phyloP scores from a whole-genome alignment of 2,797 vertebrate species.

The Ctenochaetus hawaiiensis region DNA sequence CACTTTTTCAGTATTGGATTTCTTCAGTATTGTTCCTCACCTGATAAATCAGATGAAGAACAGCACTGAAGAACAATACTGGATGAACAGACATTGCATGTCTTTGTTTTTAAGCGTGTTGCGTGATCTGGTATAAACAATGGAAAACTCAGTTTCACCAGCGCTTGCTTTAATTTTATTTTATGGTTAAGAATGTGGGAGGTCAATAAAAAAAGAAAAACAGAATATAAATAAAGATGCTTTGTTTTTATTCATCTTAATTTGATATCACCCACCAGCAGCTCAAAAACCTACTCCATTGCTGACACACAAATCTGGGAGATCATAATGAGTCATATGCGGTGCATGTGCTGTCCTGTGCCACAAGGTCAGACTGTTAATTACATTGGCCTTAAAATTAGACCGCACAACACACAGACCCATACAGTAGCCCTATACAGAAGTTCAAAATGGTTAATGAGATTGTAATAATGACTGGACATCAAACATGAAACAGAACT shows the following conservation, averaged over 20 bases:
- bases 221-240: no score
- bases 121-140: no score
- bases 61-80: not conserved
- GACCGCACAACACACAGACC: constrained; percentile 59
- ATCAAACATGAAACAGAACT: constrained; percentile 76
- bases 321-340: constrained; percentile 64
- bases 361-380: constrained; percentile 77
- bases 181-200: no score
- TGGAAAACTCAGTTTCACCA: no score
- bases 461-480: constrained; percentile 78
- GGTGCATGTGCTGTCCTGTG: constrained; percentile 65
- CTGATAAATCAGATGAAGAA: not conserved
- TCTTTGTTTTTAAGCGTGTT: no score
- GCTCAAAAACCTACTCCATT: not conserved
- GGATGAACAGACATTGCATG: no score
- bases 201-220: no score
- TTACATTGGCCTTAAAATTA: constrained; percentile 75
- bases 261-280: not conserved
- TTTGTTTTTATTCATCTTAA: no score
- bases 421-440: constrained; percentile 77
- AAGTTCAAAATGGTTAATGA: constrained; percentile 67
- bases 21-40: no score
- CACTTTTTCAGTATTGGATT: no score
- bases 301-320: constrained; percentile 21
- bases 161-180: no score